phyloP scores from a whole-genome alignment of 2,113 vertebrate species.

The Centropristis striata region DNA sequence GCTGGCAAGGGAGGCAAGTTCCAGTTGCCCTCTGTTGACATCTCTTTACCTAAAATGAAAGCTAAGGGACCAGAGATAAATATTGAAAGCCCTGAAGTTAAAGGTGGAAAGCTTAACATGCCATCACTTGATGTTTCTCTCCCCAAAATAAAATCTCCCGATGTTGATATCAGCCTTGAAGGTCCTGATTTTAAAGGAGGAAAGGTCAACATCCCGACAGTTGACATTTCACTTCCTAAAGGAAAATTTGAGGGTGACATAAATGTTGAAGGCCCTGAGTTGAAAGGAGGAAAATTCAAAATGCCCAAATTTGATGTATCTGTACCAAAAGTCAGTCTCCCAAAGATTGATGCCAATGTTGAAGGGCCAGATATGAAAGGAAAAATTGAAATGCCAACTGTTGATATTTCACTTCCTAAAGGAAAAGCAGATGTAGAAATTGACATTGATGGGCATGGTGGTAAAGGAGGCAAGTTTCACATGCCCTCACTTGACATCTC shows the following conservation, averaged over 20 bases:
- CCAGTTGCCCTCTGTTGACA: conserved; percentile 52
- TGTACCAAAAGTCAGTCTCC: conserved; percentile 39
- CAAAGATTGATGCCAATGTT: conserved; percentile 22
- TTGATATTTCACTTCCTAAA: conserved; percentile 68
- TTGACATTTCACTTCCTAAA: conserved; percentile 71
- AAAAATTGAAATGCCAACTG: conserved; percentile 17
- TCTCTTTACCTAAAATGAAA: conserved; percentile 68
- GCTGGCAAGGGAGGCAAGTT: conserved; percentile 64
- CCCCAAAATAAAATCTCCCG: conserved; percentile 55
- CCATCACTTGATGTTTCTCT: conserved; percentile 65
- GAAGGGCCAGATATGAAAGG: conserved; percentile 40
- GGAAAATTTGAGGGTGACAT: conserved; percentile 49
- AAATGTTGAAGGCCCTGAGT: conserved; percentile 33
- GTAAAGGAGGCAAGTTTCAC: conserved; percentile 68
- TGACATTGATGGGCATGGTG: neutral
- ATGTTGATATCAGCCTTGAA: conserved; percentile 36
- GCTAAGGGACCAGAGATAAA: conserved; percentile 49
- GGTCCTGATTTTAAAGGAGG: conserved; percentile 51
- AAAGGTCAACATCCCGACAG: conserved; percentile 59
- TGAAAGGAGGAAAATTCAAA: conserved; percentile 56
- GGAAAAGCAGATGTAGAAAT: conserved; percentile 17
- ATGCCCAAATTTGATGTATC: conserved; percentile 55
- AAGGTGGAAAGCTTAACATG: conserved; percentile 70
- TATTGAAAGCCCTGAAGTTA: conserved; percentile 48
- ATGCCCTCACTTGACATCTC: conserved; percentile 74